Percentiles rank a stretch among this genome's conserved stretches.
These are phyloP conservation scores for Nothocercus julius DNA, from an alignment of 2,113 vertebrate genomes.

Conservation along the genomic window DNA sequence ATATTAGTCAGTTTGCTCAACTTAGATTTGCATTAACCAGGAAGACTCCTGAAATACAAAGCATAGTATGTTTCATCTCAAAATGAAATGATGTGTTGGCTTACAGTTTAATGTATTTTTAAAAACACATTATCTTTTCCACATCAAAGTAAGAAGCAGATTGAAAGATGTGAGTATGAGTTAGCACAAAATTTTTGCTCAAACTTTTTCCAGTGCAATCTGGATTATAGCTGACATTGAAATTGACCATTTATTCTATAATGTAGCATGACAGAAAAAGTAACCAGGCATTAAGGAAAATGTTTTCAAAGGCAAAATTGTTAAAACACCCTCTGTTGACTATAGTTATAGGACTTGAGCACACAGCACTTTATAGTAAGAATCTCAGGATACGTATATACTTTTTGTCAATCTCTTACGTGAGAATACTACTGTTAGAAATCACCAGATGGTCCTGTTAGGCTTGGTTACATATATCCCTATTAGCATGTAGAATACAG, in stretches of 20 bases:
- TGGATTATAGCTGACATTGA: neutral
- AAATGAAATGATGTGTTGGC: neutral
- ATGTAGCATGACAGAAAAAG: neutral
- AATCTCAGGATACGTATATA: neutral
- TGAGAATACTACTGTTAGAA: neutral
- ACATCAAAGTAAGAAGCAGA: neutral
- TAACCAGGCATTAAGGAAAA: neutral
- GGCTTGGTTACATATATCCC: neutral
- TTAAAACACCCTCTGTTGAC: neutral
- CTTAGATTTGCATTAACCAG: neutral
- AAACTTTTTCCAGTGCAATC: neutral
- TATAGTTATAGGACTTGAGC: neutral
- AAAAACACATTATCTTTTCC: neutral
- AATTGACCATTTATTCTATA: neutral
- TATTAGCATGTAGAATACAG: neutral
- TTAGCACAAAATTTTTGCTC: neutral
- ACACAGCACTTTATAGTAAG: neutral
- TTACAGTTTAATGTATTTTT: neutral
- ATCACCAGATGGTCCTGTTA: neutral
- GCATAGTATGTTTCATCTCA: neutral
- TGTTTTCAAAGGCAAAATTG: neutral
- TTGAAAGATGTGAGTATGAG: neutral
- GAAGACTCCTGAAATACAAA: neutral
- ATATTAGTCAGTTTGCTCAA: neutral
- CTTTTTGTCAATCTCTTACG: neutral